Percentiles rank a stretch among this genome's conserved stretches.
phyloP scores from a whole-genome alignment of 2,113 vertebrate genomes.

The Mormyrus lacerda region DNA sequence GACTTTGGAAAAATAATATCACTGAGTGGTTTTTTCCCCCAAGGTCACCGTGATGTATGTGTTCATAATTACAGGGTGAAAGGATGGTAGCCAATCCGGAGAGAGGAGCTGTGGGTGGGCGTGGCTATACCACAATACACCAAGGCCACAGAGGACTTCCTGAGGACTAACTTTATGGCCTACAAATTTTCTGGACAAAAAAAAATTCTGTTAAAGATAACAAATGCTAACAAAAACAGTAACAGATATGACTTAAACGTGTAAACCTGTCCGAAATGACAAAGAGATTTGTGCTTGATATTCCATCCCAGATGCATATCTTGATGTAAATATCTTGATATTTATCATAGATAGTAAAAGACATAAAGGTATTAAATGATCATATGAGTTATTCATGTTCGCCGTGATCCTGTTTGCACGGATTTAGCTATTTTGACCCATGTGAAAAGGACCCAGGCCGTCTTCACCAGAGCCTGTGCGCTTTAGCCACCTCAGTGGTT shows the following conservation, averaged over 20 bases:
- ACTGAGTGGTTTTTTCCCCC: background rate
- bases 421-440: background rate
- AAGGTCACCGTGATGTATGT: constrained; percentile 3
- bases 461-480: background rate
- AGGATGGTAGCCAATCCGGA: background rate
- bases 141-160: background rate
- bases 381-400: background rate
- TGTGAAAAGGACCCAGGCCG: background rate
- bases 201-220: background rate
- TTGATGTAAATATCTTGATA: background rate
- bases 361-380: background rate
- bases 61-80: background rate
- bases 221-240: background rate
- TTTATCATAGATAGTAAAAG: background rate
- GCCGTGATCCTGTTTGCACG: background rate
- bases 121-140: background rate
- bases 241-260: background rate
- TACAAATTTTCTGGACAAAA: background rate
- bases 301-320: background rate
- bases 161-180: background rate
- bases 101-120: background rate
- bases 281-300: background rate
- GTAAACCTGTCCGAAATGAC: background rate
- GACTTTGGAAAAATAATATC: constrained; percentile 1
- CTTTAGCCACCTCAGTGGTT: constrained; percentile 1